Evolutionary conservation across 2,113 vertebrate genomes (phyloP), one percentile per base, ranked within the genome.

Genomic region (Oreocharis arfaki): DNA sequence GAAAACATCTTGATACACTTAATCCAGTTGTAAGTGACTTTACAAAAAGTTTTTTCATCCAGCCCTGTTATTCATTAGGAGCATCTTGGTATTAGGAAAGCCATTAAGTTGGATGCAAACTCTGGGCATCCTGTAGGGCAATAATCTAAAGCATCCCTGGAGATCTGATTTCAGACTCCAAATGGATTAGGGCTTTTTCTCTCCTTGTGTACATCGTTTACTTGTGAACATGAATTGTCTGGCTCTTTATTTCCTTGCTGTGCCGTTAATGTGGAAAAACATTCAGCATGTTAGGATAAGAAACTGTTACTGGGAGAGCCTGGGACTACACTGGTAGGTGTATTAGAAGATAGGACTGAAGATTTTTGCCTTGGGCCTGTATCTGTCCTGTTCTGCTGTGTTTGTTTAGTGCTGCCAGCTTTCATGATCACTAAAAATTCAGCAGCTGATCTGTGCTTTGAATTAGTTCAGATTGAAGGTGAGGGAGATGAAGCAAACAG

Each of bases 1-100:
- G 90, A 81, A 83, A 94, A 90, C 75, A 71, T 70, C 69, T 75
- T 46, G 89, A 93, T 92, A 79, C 33, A 28, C 56, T 60, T 92
- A 95, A 96, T 95, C 93, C n/a, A 50, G 49, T 59, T 91, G 84
- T 41, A 41, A 84, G 67, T 53, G n/a, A 86, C 73, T 83, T 70
- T 57, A 55, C 61, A 55, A 18, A 60, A 95, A 79, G 53, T 61
- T 61, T 90, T 95, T 94, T 94, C 18, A 75, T 93, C 46, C 32
- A 37, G 67, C 75, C 57, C 2, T 74, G n/a, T 70, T 74, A 64
- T 53, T 94, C 92, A 78, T 85, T 89, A 79, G 22, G 20, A 80
- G 22, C 65, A 50, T 95, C 81, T 84, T 85, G 59, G 28, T 37
- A 55, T 67, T 85, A 87, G 82, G 52, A 90, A 87, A 41, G 14